Conservation (phyloP, 2,113 vertebrate species). For the Triplophysa rosa region DNA sequence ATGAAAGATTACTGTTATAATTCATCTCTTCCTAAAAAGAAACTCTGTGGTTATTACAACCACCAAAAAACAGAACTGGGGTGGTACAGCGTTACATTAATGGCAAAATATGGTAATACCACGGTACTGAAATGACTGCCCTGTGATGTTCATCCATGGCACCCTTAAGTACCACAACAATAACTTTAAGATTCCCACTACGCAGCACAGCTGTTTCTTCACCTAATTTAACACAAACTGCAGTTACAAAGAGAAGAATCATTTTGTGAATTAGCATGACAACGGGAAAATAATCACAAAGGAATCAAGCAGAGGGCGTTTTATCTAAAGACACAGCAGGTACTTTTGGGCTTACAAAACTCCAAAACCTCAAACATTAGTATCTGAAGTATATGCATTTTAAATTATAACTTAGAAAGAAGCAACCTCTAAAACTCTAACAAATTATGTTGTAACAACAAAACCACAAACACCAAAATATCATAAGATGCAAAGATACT, state of each 20-base stretch:
- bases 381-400: neutral
- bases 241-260: neutral
- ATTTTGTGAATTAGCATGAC: constrained; percentile 46
- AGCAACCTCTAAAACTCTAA: too few species aligned
- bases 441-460: too few species aligned
- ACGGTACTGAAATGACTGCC: too few species aligned
- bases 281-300: constrained; percentile 37
- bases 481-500: too few species aligned
- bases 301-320: constrained; percentile 5
- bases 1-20: neutral
- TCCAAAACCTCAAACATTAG: neutral
- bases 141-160: too few species aligned
- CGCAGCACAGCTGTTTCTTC: neutral
- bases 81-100: too few species aligned
- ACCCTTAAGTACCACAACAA: neutral
- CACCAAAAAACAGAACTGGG: neutral
- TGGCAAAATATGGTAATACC: too few species aligned
- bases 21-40: neutral
- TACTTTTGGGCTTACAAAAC: neutral
- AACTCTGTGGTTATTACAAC: neutral
- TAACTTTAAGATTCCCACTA: neutral
- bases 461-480: too few species aligned
- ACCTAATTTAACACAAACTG: neutral
- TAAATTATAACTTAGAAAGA: too few species aligned
- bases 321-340: constrained; percentile 5